A percentile compares a stretch with the other conserved stretches of the same genome.
Conservation (phyloP, 2,888 invertebrate species). For the Nyleta sp. region DNA sequence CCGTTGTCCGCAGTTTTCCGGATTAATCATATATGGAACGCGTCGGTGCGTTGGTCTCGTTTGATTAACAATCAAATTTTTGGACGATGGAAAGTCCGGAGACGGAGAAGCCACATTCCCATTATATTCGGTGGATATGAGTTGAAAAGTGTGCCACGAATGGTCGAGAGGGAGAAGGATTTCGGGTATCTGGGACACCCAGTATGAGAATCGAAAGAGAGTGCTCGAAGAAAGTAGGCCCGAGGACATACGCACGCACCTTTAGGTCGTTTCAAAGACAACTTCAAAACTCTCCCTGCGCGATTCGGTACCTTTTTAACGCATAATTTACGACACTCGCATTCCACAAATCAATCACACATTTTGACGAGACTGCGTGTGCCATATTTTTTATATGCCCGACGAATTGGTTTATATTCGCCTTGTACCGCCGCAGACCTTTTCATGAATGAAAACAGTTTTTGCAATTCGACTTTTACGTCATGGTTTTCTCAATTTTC, state of each 20-base stretch:
- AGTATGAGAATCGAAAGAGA: constrained; percentile 77
- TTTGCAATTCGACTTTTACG: not conserved
- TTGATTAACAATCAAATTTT: constrained; percentile 38
- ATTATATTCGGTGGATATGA: constrained; percentile 46
- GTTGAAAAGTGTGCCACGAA: constrained; percentile 50
- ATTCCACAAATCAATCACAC: constrained; percentile 56
- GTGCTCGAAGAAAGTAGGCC: constrained; percentile 80
- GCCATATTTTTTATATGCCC: constrained; percentile 30
- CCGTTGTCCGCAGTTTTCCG: not conserved
- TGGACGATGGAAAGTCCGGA: constrained; percentile 44
- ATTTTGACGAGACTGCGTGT: constrained; percentile 27
- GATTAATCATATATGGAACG: constrained; percentile 9
- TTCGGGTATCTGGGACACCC: constrained; percentile 79
- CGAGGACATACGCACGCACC: constrained; percentile 72
- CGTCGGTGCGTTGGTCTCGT: not conserved
- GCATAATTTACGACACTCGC: constrained; percentile 54
- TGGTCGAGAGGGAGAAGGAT: constrained; percentile 68
- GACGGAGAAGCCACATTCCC: constrained; percentile 39
- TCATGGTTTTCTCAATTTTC: constrained; percentile 2
- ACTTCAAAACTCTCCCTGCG: constrained; percentile 60
- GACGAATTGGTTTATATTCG: constrained; percentile 7
- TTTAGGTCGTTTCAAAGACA: constrained; percentile 60
- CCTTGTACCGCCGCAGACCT: not conserved
- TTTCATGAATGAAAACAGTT: not conserved
- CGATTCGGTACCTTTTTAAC: constrained; percentile 56